Evolutionary conservation across 2,113 vertebrate species (phyloP).

Genomic region (Fukomys damarensis): DNA sequence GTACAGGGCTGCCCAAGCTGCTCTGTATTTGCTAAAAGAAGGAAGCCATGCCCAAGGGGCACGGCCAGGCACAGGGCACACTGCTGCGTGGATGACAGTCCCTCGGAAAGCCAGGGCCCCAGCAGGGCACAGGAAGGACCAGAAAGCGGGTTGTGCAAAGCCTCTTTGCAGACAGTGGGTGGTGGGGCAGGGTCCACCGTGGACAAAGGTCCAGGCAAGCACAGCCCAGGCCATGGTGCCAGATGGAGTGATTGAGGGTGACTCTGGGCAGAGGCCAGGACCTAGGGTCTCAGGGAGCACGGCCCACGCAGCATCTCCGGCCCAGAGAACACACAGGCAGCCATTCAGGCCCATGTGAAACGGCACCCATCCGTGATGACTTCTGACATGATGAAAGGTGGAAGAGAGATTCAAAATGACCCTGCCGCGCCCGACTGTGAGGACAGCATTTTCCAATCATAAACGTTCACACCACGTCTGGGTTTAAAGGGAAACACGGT

Average conservation of each 20-base stretch:
- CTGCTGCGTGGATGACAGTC: rapidly evolving
- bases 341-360: rapidly evolving
- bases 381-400: neutral
- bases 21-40: neutral
- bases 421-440: neutral
- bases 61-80: rapidly evolving
- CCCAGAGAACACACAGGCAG: rapidly evolving
- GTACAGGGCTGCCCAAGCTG: rapidly evolving
- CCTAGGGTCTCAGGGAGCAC: neutral
- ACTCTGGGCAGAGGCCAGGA: neutral
- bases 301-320: rapidly evolving
- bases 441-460: neutral
- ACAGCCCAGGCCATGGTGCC: neutral
- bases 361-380: neutral
- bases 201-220: neutral
- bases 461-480: neutral
- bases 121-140: rapidly evolving
- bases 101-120: neutral
- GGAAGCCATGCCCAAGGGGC: too few relatives aligned
- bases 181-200: neutral
- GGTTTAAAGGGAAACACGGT: too few relatives aligned
- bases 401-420: neutral
- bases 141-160: rapidly evolving
- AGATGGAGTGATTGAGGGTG: rapidly evolving
- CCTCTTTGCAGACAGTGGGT: too few relatives aligned